A percentile compares a stretch with the other conserved stretches of the same genome.
phyloP scores from a whole-genome alignment of 2,888 invertebrate genomes.

The Flexamia atlantica region DNA sequence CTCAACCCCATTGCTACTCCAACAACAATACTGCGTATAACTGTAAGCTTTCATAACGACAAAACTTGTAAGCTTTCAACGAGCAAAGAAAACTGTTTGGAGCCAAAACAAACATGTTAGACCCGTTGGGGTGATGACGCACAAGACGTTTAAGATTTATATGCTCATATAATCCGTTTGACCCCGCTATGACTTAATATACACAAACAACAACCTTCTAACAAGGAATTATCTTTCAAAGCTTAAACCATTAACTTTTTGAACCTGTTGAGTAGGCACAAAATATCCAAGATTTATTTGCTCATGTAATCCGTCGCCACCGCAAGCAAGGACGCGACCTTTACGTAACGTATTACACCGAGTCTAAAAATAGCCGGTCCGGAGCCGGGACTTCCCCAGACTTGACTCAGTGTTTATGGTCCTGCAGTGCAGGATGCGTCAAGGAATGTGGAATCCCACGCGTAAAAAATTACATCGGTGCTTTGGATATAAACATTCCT shows the following conservation, averaged over 20 bases:
- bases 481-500: no score
- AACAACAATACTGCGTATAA: no score
- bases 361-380: constrained; percentile 7
- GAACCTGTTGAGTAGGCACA: background rate
- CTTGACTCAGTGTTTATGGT: background rate
- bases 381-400: background rate
- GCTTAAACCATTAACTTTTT: no score
- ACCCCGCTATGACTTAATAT: no score
- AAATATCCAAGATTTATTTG: background rate
- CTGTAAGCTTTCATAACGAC: no score
- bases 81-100: background rate
- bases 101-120: background rate
- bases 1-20: no score
- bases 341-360: background rate
- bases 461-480: no score
- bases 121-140: background rate
- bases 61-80: no score
- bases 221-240: no score
- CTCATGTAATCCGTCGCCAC: background rate
- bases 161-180: no score
- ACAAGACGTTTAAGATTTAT: background rate
- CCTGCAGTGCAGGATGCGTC: background rate
- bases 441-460: background rate
- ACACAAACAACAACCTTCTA: no score
- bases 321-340: background rate